These are phyloP conservation scores for Ctenicera cuprea DNA, from an alignment of 2,888 invertebrate species.

Conservation along the genomic window DNA sequence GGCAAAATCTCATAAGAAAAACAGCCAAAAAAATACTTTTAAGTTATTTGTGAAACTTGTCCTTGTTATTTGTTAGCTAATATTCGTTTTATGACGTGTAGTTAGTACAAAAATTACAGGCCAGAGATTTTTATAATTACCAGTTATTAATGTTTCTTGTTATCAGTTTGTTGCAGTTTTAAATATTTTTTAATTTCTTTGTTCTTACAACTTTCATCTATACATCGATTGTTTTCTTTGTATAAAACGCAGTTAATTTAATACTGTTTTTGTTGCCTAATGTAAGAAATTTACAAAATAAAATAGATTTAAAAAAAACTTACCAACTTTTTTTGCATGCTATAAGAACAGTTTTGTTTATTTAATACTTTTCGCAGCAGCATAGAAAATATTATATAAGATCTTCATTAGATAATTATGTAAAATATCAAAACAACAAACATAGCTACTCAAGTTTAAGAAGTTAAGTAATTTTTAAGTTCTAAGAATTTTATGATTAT, in stretches of 20 bases:
- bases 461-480: no score
- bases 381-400: no score
- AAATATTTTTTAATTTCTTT: background rate
- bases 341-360: no score
- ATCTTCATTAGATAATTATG: no score
- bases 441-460: no score
- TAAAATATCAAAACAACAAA: no score
- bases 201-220: background rate
- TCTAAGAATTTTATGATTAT: no score
- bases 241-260: background rate
- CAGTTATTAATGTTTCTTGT: constrained; percentile 12
- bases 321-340: no score
- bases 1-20: background rate
- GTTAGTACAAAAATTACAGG: constrained; percentile 8
- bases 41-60: constrained; percentile 23
- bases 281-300: no score
- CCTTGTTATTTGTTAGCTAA: constrained; percentile 12
- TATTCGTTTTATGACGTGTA: background rate
- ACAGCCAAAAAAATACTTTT: constrained; percentile 18
- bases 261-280: no score
- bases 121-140: background rate
- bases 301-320: no score
- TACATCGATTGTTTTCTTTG: background rate
- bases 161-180: constrained; percentile 16
- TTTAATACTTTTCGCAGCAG: no score